A percentile compares a stretch with the other conserved stretches of the same genome.
Conservation (phyloP, 2,797 vertebrate species). For the Poeciliopsis infans region DNA sequence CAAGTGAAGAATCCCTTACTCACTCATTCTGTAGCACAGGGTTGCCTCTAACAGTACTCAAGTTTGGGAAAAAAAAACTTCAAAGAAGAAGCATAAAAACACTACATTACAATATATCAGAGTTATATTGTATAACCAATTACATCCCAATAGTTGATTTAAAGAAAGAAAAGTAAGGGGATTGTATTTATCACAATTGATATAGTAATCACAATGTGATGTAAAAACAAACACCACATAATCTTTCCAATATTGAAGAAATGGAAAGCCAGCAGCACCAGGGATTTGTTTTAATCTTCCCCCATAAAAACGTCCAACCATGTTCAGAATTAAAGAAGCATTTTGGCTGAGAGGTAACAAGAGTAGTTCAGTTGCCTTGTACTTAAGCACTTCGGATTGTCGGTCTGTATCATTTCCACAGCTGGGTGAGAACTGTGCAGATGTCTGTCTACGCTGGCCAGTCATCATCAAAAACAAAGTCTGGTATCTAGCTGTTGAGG, state of each 20-base stretch:
- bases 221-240: background rate
- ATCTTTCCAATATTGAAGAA: background rate
- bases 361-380: background rate
- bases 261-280: background rate
- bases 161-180: background rate
- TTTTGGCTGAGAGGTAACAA: background rate
- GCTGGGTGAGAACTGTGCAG: constrained; percentile 40
- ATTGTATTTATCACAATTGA: background rate
- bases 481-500: background rate
- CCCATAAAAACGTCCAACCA: background rate
- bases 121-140: background rate
- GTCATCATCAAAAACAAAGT: background rate
- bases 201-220: background rate
- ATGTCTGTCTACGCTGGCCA: constrained; percentile 31
- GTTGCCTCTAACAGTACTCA: constrained; percentile 34
- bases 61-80: background rate
- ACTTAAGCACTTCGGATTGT: background rate
- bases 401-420: constrained; percentile 26
- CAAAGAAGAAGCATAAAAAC: background rate
- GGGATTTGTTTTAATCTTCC: background rate
- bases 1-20: constrained; percentile 29
- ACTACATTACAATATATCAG: background rate
- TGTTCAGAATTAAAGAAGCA: background rate
- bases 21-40: constrained; percentile 22
- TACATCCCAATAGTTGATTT: background rate